phyloP scores from a whole-genome alignment of 2,113 vertebrate genomes.

The Chunga burmeisteri region DNA sequence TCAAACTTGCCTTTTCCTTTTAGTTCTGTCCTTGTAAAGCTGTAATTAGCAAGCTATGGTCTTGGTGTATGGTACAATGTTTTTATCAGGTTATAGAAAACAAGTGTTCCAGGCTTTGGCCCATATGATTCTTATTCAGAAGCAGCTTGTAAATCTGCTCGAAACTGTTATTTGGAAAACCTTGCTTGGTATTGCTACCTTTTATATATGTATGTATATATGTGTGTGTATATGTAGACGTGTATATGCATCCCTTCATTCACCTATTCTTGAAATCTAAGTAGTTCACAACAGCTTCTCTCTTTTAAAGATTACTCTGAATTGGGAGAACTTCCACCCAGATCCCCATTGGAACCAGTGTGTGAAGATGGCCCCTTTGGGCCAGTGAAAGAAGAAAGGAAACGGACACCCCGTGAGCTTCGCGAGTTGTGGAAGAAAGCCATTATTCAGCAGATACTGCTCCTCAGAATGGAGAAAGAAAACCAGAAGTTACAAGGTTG shows the following conservation, averaged over 20 bases:
- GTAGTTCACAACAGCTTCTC: not conserved
- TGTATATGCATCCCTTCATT: not conserved
- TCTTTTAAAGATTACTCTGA: slow-evolving; percentile 81
- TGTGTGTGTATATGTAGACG: not conserved
- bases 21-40: not conserved
- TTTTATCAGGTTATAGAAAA: not conserved
- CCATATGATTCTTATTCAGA: not conserved
- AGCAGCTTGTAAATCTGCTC: not conserved
- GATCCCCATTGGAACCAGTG: slow-evolving; percentile 70
- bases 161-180: not conserved
- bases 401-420: slow-evolving; percentile 80
- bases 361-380: slow-evolving; percentile 77
- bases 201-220: not conserved
- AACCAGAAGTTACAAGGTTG: slow-evolving; percentile 95
- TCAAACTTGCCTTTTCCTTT: not conserved
- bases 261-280: not conserved
- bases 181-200: not conserved
- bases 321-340: slow-evolving; percentile 77
- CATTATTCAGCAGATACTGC: slow-evolving; percentile 93
- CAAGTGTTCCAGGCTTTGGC: not conserved
- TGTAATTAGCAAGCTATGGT: not conserved
- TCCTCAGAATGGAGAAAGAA: slow-evolving; percentile 96
- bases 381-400: slow-evolving; percentile 80
- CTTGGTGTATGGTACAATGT: not conserved
- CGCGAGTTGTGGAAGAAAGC: slow-evolving; percentile 94